A percentile compares a stretch with the other conserved stretches of the same genome.
Evolutionary conservation across 2,113 vertebrate species (phyloP).

Genomic region (Prinia subflava): DNA sequence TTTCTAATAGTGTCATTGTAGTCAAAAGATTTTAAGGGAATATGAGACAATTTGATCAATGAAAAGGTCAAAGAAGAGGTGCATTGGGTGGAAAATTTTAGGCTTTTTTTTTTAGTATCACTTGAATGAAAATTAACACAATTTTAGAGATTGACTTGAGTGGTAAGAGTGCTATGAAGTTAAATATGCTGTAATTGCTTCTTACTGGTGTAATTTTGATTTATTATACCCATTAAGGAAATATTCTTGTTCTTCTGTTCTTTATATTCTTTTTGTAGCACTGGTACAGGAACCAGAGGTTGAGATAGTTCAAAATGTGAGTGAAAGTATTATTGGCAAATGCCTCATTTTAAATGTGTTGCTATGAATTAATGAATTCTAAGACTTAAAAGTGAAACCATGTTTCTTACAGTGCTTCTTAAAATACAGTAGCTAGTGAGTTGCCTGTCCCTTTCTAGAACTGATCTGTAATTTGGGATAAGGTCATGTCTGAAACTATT

Average conservation of each 20-base stretch:
- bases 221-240: slow-evolving; percentile 60
- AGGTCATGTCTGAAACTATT: background rate
- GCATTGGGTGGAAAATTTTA: background rate
- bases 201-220: slow-evolving; percentile 62
- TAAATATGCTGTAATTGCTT: slow-evolving; percentile 65
- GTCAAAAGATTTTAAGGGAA: slow-evolving; percentile 41
- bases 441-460: background rate
- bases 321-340: slow-evolving; percentile 32
- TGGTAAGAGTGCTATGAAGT: slow-evolving; percentile 24
- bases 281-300: background rate
- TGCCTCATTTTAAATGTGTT: background rate
- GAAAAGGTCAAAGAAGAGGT: slow-evolving; percentile 24
- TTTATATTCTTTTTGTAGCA: slow-evolving; percentile 3
- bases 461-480: background rate
- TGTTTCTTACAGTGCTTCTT: slow-evolving; percentile 7
- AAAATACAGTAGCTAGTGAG: background rate
- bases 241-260: slow-evolving; percentile 12
- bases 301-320: slow-evolving; percentile 21
- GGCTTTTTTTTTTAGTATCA: background rate
- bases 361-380: background rate
- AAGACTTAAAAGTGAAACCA: background rate
- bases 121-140: slow-evolving; percentile 50
- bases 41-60: slow-evolving; percentile 53
- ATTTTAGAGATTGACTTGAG: slow-evolving; percentile 54
- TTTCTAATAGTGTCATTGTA: slow-evolving; percentile 46